A percentile compares a stretch with the other conserved stretches of the same genome.
Conservation (phyloP, 2,113 vertebrate species). For the Fulica atra region DNA sequence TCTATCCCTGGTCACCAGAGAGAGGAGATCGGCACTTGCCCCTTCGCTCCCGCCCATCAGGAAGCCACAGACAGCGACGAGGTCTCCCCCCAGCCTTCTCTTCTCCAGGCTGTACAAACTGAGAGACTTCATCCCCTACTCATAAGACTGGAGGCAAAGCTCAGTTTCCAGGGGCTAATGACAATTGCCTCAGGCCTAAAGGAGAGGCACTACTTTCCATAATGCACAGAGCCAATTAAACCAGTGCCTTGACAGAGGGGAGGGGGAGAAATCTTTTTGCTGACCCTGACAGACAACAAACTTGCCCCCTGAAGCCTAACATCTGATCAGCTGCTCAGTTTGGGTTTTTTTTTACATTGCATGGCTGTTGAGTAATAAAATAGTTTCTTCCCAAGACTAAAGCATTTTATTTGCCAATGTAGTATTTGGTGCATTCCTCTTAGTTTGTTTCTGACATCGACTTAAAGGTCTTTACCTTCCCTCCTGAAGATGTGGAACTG, state of each 20-base stretch:
- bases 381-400: neutral
- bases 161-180: neutral
- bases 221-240: neutral
- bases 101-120: no score
- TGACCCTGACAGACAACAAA: neutral
- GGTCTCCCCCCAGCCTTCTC: no score
- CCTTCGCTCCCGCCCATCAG: no score
- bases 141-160: neutral
- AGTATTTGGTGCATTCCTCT: neutral
- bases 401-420: neutral
- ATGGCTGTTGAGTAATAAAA: neutral
- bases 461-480: neutral
- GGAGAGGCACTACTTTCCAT: neutral
- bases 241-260: neutral
- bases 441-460: neutral
- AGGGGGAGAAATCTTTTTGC: neutral
- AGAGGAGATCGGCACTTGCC: no score
- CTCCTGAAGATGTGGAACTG: neutral
- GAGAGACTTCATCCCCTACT: no score
- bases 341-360: neutral
- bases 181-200: fast-evolving
- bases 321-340: neutral
- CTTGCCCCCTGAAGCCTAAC: neutral
- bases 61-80: no score
- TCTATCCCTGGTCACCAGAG: no score